Percentiles rank a stretch among this genome's conserved stretches.
These are phyloP conservation scores for Cololabis saira DNA, from an alignment of 2,113 vertebrate species.

Conservation along the genomic window DNA sequence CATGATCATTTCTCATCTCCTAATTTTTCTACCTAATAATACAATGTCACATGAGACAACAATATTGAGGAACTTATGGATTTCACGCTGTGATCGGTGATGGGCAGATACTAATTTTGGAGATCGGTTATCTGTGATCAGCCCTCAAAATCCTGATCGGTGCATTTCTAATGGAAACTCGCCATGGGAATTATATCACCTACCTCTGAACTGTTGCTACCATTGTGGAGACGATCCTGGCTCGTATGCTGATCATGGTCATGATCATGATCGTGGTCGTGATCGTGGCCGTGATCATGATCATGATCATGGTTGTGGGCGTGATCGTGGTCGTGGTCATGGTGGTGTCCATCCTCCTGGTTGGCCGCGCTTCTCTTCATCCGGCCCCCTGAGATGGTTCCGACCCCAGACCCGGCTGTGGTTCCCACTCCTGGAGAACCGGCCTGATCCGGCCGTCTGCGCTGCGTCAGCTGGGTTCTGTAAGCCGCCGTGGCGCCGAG, in stretches of 20 bases:
- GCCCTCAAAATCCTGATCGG: too few species aligned
- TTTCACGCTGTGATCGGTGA: too few species aligned
- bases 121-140: too few species aligned
- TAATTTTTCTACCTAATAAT: too few species aligned
- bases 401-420: background rate
- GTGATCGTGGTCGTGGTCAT: background rate
- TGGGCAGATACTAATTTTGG: too few species aligned
- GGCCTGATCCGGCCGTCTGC: background rate
- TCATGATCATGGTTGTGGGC: background rate
- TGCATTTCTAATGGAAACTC: too few species aligned
- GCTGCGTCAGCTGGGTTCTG: conserved; percentile 27
- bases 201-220: conserved; percentile 52
- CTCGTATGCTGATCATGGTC: background rate
- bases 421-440: background rate
- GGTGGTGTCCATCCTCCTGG: background rate
- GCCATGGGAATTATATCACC: too few species aligned
- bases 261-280: background rate
- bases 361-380: background rate
- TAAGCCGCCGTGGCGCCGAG: conserved; percentile 40
- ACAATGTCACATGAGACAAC: too few species aligned
- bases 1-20: too few species aligned
- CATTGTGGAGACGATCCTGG: conserved; percentile 3
- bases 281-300: background rate
- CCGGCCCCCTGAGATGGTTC: conserved; percentile 30
- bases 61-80: too few species aligned